Conservation (phyloP, 1,140 invertebrate genomes). For the Chironomus striatipennis region DNA sequence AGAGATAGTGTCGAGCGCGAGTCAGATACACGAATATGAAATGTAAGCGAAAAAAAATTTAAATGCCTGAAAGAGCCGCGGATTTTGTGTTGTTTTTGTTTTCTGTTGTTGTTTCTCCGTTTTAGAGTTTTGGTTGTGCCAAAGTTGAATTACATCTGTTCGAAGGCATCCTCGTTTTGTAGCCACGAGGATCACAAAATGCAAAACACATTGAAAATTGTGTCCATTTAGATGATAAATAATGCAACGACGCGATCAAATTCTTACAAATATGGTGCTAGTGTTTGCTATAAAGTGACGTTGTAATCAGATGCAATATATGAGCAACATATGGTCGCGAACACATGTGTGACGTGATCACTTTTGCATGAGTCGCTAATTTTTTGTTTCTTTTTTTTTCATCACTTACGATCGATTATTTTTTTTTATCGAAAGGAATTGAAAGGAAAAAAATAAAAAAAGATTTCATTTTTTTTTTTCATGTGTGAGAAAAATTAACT, state of each 20-base stretch:
- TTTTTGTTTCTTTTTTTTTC: neutral
- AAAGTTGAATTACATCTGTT: conserved; percentile 20
- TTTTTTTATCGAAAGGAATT: no score
- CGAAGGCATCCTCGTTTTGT: neutral
- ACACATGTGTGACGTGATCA: conserved; percentile 11
- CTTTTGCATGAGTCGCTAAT: neutral
- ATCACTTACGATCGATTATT: no score
- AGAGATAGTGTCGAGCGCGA: neutral
- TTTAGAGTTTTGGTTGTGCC: neutral
- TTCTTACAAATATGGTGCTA: neutral
- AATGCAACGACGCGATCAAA: conserved; percentile 9
- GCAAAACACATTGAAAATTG: neutral
- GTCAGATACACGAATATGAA: neutral
- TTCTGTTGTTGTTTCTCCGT: conserved; percentile 16
- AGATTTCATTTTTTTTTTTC: neutral
- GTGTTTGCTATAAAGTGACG: conserved; percentile 10
- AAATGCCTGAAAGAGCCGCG: neutral
- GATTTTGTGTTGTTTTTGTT: conserved; percentile 16
- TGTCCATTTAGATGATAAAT: conserved; percentile 20
- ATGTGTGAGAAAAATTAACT: neutral
- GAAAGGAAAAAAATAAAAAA: neutral
- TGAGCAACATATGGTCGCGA: neutral
- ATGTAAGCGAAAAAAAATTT: conserved; percentile 6
- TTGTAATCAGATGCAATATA: conserved; percentile 9
- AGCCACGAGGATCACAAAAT: conserved; percentile 11